phyloP scores from a whole-genome alignment of 2,113 vertebrate genomes.

The Phaethornis superciliosus region DNA sequence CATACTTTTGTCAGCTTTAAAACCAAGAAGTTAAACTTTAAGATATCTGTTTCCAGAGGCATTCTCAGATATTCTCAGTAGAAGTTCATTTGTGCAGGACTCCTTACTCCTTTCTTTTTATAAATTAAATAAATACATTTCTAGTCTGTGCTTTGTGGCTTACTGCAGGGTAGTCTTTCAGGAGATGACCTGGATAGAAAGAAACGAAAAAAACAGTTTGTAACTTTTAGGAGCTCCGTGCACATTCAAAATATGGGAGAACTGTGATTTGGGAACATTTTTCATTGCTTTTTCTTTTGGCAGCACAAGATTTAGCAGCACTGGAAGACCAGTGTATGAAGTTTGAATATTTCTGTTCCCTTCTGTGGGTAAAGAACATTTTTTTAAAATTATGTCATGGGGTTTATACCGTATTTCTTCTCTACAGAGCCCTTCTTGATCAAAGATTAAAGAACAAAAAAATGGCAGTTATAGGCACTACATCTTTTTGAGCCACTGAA shows the following conservation, averaged over 20 bases:
- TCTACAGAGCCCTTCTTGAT: not conserved
- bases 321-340: not conserved
- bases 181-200: conserved; percentile 7
- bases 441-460: not conserved
- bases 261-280: not conserved
- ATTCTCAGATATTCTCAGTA: not conserved
- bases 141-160: not conserved
- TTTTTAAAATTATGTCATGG: not conserved
- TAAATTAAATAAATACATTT: not conserved
- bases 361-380: not conserved
- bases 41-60: not conserved
- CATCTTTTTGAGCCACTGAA: not conserved
- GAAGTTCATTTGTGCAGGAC: not conserved
- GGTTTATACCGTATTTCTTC: conserved; percentile 1
- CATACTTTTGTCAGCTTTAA: not conserved
- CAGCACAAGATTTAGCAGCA: not conserved
- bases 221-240: not conserved
- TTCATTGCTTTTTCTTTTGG: not conserved
- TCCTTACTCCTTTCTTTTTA: not conserved
- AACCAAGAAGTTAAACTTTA: not conserved
- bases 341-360: not conserved
- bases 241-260: not conserved
- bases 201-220: not conserved
- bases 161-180: not conserved
- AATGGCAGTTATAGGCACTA: not conserved